Conservation (phyloP, 2,113 vertebrate species). For the Alces alces region DNA sequence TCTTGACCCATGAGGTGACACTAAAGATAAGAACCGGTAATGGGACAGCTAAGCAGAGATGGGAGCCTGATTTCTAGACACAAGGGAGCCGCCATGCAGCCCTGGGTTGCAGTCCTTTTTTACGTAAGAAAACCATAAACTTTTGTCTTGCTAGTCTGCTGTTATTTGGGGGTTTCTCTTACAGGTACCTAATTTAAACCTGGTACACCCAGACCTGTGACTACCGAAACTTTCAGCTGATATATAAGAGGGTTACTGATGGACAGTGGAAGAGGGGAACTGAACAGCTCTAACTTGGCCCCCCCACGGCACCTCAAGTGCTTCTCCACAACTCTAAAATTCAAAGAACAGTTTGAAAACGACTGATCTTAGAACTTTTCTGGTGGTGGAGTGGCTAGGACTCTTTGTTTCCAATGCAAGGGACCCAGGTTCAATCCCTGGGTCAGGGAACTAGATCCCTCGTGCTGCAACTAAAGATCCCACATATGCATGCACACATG, state of each 20-base stretch:
- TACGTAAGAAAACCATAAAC: not conserved
- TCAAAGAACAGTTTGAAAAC: not conserved
- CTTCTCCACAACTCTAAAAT: not conserved
- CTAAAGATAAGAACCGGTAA: not conserved
- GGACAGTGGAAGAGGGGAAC: not conserved
- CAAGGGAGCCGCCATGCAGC: not conserved
- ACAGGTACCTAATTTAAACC: not conserved
- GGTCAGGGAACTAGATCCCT: not conserved
- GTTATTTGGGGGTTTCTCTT: not conserved
- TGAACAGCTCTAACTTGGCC: not conserved
- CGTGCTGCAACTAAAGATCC: not conserved
- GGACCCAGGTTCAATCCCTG: not conserved
- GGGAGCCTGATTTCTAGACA: not conserved
- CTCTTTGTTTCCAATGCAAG: not conserved
- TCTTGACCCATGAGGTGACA: not conserved
- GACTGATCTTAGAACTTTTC: not conserved
- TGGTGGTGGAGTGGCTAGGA: not conserved
- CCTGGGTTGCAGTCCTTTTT: not conserved
- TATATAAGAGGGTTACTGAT: not conserved
- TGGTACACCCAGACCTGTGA: not conserved
- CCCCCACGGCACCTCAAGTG: not conserved
- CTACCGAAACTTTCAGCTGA: not conserved
- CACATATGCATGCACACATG: not conserved
- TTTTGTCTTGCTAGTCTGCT: not conserved
- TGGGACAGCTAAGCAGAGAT: not conserved